These are phyloP conservation scores for Lamellibrachia luymesi DNA, from an alignment of 1,140 invertebrate species.

Conservation along the genomic window DNA sequence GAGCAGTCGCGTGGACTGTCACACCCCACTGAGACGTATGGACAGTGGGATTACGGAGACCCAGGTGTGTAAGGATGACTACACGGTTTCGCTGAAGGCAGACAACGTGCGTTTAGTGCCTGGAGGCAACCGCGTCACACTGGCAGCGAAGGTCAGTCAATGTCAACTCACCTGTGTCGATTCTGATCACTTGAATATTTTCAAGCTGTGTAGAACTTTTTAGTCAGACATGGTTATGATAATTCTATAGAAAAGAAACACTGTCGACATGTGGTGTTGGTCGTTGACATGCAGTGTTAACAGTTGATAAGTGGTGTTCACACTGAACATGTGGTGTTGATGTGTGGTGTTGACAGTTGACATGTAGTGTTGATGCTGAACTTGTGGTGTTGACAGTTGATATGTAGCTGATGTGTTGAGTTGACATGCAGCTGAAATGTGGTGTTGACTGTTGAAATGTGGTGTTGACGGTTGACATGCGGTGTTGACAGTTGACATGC, in stretches of 20 bases:
- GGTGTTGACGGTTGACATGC: neutral
- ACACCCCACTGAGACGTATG: conserved; percentile 35
- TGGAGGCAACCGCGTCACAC: conserved; percentile 69
- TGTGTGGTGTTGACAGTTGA: no score
- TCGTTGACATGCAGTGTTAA: conserved; percentile 31
- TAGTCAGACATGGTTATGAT: conserved; percentile 30
- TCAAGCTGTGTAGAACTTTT: conserved; percentile 14
- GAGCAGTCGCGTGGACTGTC: conserved; percentile 48
- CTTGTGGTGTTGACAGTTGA: conserved; percentile 11
- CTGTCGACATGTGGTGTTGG: conserved; percentile 36
- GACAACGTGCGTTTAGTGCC: conserved; percentile 66
- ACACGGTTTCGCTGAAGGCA: conserved; percentile 63
- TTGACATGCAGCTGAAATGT: neutral
- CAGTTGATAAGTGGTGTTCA: conserved; percentile 20
- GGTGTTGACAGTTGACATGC: neutral
- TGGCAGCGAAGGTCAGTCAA: conserved; percentile 60
- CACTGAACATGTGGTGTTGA: no score
- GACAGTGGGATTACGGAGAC: conserved; percentile 49
- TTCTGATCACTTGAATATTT: neutral
- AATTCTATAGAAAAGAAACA: conserved; percentile 26
- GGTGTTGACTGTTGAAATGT: neutral
- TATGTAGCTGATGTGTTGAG: conserved; percentile 5
- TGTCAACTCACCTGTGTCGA: neutral
- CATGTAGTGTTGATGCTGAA: no score
- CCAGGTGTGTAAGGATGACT: conserved; percentile 62